A percentile compares a stretch with the other conserved stretches of the same genome.
Evolutionary conservation across 2,113 vertebrate genomes (phyloP).

Genomic region (Tachuris rubrigastra): DNA sequence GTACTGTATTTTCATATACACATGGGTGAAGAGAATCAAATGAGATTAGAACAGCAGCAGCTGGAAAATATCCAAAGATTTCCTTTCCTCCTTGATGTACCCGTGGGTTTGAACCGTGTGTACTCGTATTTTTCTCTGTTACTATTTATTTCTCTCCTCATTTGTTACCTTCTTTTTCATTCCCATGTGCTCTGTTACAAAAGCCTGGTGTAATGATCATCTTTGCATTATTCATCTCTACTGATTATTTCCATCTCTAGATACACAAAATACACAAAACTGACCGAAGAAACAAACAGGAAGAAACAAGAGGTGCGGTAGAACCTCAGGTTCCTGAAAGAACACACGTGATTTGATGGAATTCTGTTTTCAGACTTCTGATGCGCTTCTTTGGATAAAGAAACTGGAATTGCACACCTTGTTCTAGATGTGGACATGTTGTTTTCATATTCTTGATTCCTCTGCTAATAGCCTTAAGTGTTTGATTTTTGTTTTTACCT

Average conservation of each 20-base stretch:
- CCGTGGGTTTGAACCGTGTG: background rate
- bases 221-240: background rate
- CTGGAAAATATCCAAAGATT: background rate
- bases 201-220: background rate
- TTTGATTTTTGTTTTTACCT: background rate
- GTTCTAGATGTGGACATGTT: background rate
- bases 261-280: background rate
- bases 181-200: background rate
- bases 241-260: background rate
- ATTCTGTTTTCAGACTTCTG: background rate
- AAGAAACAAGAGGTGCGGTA: background rate
- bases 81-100: background rate
- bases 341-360: background rate
- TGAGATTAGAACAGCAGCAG: background rate
- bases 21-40: background rate
- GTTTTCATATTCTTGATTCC: background rate
- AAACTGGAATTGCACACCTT: background rate
- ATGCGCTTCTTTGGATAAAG: background rate
- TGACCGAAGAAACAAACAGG: background rate
- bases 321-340: background rate
- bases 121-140: background rate
- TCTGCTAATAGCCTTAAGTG: background rate
- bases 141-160: background rate
- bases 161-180: background rate
- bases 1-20: background rate